Evolutionary conservation across 2,113 vertebrate genomes (phyloP).

Genomic region (Echinops telfairi): DNA sequence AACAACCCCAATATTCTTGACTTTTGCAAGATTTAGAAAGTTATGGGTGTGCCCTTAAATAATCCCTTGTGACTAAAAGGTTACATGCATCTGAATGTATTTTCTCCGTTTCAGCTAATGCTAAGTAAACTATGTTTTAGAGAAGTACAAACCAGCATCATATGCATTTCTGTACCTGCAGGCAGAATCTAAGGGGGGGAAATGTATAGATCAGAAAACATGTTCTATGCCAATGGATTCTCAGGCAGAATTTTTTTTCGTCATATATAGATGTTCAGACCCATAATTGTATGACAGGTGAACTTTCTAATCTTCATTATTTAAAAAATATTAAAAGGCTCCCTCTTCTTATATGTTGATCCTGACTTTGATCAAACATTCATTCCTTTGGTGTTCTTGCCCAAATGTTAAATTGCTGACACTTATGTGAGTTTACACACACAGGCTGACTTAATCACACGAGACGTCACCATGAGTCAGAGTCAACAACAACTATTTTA

Average conservation of each 20-base stretch:
- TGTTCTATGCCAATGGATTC: not conserved
- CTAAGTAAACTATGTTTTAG: not conserved
- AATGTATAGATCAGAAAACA: not conserved
- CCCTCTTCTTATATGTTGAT: not conserved
- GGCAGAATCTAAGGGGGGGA: not conserved
- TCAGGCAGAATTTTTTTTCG: not conserved
- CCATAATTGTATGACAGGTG: not conserved
- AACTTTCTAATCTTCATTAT: not conserved
- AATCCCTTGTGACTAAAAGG: slow-evolving; percentile 22
- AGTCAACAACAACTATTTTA: not conserved
- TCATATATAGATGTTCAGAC: not conserved
- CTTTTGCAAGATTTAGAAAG: not conserved
- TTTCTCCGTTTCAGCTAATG: slow-evolving; percentile 13
- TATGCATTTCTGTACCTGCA: not conserved
- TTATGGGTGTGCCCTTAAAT: not conserved
- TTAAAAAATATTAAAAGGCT: not conserved
- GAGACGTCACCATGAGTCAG: not conserved
- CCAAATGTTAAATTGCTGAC: slow-evolving; percentile 17
- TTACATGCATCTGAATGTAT: not conserved
- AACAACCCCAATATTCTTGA: not conserved
- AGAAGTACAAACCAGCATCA: not conserved
- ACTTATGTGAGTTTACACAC: not conserved
- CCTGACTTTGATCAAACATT: not conserved
- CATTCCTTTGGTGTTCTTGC: not conserved
- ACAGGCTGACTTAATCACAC: not conserved